phyloP scores from a whole-genome alignment of 1,140 invertebrate genomes.

The Lethocerus indicus region DNA sequence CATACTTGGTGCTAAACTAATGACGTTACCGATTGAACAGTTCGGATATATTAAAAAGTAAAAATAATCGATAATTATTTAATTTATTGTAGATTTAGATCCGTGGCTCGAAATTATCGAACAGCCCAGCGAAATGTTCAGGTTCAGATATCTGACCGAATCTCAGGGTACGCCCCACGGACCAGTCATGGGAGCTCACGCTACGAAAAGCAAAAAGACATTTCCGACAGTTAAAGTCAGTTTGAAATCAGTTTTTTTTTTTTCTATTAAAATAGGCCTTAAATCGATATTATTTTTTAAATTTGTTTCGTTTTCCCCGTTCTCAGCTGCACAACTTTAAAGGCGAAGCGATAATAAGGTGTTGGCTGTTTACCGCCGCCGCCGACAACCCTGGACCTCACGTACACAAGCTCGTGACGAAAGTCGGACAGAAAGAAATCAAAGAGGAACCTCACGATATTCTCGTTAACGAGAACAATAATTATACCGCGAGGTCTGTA shows the following conservation, averaged over 20 bases:
- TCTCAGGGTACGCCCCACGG: conserved; percentile 1
- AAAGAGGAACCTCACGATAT: conserved; percentile 1
- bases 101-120: background rate
- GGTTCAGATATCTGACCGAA: conserved; percentile 1
- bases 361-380: background rate
- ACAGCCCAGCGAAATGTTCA: background rate
- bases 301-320: background rate
- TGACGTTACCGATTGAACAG: too few relatives aligned
- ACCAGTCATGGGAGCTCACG: background rate
- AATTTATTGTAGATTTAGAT: too few relatives aligned
- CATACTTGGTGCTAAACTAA: too few relatives aligned
- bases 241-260: background rate
- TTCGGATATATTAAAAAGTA: too few relatives aligned
- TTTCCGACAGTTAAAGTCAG: background rate
- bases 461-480: background rate
- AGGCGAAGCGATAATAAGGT: background rate
- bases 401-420: background rate
- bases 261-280: background rate
- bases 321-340: background rate
- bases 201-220: background rate
- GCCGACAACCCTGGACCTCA: background rate
- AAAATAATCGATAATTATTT: too few relatives aligned
- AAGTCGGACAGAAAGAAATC: background rate
- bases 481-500: conserved; percentile 4
- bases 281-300: background rate